phyloP scores from a whole-genome alignment of 2,797 vertebrate species.

The Schizothorax lantsangensis region DNA sequence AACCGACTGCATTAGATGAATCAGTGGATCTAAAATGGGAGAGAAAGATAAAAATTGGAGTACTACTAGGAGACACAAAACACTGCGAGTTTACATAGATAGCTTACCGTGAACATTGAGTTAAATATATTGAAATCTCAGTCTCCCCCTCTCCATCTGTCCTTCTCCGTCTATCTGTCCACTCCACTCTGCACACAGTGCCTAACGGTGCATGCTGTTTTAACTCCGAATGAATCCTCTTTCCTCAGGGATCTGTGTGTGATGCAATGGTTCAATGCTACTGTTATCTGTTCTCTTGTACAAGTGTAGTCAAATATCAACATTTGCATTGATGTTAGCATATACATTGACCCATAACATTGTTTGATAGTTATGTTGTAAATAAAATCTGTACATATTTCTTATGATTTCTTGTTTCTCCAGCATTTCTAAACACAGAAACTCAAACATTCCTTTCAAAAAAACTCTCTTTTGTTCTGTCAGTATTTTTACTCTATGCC shows the following conservation, averaged over 20 bases:
- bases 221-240: constrained; percentile 39
- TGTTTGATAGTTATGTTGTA: constrained; percentile 7
- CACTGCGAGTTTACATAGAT: not conserved
- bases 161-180: not conserved
- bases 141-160: not conserved
- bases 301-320: constrained; percentile 1
- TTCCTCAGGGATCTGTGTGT: constrained; percentile 32
- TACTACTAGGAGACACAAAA: not conserved
- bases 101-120: not conserved
- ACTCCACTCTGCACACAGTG: constrained; percentile 1
- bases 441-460: not conserved
- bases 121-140: constrained; percentile 1
- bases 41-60: not conserved
- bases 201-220: constrained; percentile 52
- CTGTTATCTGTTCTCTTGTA: constrained; percentile 8
- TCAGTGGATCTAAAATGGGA: constrained; percentile 2
- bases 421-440: constrained; percentile 10
- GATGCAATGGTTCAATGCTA: constrained; percentile 19
- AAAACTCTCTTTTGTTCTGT: not conserved
- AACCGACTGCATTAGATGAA: constrained; percentile 38
- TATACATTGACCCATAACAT: not conserved
- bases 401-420: not conserved
- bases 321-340: constrained; percentile 4
- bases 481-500: not conserved
- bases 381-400: constrained; percentile 13